Conservation (phyloP, 2,797 vertebrate genomes). For the Microchirus variegatus region DNA sequence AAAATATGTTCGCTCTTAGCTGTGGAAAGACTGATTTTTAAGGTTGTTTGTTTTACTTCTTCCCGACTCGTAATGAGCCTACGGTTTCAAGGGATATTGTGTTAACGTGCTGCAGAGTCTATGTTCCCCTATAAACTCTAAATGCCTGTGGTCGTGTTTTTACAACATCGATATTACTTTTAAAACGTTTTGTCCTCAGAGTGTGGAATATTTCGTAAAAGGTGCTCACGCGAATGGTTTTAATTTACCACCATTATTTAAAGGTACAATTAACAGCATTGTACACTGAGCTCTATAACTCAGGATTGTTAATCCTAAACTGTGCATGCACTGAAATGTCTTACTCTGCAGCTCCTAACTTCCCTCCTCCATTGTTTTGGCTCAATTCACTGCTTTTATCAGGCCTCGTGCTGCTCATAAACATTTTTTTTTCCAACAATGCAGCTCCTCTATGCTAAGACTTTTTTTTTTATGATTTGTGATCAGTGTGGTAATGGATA, state of each 20-base stretch:
- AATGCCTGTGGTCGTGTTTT: constrained; percentile 43
- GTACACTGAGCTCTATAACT: constrained; percentile 2
- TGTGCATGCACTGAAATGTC: neutral
- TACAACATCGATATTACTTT: constrained; percentile 29
- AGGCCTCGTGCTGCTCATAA: constrained; percentile 31
- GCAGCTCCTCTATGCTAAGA: neutral
- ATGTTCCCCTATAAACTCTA: constrained; percentile 39
- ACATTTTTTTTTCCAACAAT: constrained; percentile 26
- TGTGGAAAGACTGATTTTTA: constrained; percentile 18
- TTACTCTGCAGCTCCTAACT: neutral
- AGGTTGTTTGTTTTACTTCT: constrained; percentile 18
- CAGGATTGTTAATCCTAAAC: no score
- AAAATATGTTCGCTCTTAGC: neutral
- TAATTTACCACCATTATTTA: constrained; percentile 51
- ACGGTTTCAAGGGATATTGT: constrained; percentile 26
- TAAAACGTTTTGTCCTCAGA: constrained; percentile 24
- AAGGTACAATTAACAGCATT: constrained; percentile 27
- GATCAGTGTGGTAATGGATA: neutral
- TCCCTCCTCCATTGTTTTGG: constrained; percentile 12
- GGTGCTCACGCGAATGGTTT: constrained; percentile 29
- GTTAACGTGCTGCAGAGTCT: constrained; percentile 40
- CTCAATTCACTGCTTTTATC: constrained; percentile 9
- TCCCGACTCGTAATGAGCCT: constrained; percentile 22
- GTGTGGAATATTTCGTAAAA: constrained; percentile 34
- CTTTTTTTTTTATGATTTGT: neutral